phyloP scores from a whole-genome alignment of 2,113 vertebrate genomes.

The Saguinus midas region DNA sequence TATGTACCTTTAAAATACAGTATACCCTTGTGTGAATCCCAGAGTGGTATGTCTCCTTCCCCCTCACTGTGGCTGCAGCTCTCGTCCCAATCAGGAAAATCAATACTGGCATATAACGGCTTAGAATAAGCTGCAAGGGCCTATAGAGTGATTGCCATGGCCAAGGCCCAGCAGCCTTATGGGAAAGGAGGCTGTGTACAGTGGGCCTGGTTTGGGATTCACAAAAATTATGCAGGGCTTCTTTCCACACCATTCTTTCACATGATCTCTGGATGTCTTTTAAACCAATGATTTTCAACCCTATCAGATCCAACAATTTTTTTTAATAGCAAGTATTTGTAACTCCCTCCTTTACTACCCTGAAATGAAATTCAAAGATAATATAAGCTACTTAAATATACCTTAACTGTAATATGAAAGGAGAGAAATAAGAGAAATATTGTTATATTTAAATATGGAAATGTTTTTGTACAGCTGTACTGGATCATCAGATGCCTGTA shows the following conservation, averaged over 20 bases:
- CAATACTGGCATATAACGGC: neutral
- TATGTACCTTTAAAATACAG: constrained; percentile 15
- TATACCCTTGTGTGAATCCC: neutral
- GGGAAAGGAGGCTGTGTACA: neutral
- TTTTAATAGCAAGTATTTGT: neutral
- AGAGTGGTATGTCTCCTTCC: neutral
- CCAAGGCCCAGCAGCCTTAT: neutral
- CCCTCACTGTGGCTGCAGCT: neutral
- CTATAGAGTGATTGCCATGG: neutral
- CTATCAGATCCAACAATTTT: neutral
- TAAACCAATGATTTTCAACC: neutral
- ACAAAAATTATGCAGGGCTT: neutral
- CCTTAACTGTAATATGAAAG: constrained; percentile 19
- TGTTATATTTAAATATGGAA: neutral
- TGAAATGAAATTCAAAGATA: constrained; percentile 3
- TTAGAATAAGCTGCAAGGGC: neutral
- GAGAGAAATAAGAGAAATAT: neutral
- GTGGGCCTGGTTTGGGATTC: neutral
- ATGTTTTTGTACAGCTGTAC: neutral
- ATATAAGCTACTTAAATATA: neutral
- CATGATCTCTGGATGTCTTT: neutral
- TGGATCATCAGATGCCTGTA: neutral
- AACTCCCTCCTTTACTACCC: neutral
- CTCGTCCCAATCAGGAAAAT: neutral
- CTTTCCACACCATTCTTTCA: constrained; percentile 27